Evolutionary conservation across 1,140 invertebrate genomes (phyloP), one percentile per base, ranked within the genome.

Genomic region (Aricia agestis): DNA sequence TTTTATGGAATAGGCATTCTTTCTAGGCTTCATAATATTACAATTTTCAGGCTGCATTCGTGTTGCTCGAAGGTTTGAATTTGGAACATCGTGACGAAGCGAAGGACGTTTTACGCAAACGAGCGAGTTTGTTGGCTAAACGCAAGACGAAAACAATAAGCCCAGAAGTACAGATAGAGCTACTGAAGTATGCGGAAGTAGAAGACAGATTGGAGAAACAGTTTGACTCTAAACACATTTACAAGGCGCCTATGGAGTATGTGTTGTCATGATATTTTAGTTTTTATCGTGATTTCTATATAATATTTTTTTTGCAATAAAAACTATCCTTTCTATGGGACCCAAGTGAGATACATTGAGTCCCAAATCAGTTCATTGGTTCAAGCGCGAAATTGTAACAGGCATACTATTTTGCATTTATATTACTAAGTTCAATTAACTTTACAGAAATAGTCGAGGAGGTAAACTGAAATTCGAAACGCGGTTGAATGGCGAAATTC

Each of bases 181-280:
- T 79, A 1, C 18, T 76, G 9, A 13, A n/a, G 3, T 67, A 74
- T 41, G 76, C 75, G 1, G 42, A 67, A 0, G 72, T 74, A 42
- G 74, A 80, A 4, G 19, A 42, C 2, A 76, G 82, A 18, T 18
- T 83, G 15, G 88, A 89, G 70, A 83, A 76, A 0, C 78, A 78
- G 15, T 74, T 90, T 9, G 70, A 72, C 0, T 78, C 78, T 0
- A 72, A 77, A 10, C 86, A 88, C 70, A 73, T 89, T 13, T 75
- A 81, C 58, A 87, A 89, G 72, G 75, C 79, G 18, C 87, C 83
- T 3, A 82, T 84, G 81, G 82, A 89, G 88, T 90, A 61, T 84
- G 86, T 83, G 52, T 73, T 72, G 36, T 1, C 36, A 36, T 9
- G 36, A 36, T 36, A 7, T 36, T 36, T 36, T 41, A n/a, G 32